phyloP scores from a whole-genome alignment of 2,113 vertebrate genomes.

The Gavia stellata region DNA sequence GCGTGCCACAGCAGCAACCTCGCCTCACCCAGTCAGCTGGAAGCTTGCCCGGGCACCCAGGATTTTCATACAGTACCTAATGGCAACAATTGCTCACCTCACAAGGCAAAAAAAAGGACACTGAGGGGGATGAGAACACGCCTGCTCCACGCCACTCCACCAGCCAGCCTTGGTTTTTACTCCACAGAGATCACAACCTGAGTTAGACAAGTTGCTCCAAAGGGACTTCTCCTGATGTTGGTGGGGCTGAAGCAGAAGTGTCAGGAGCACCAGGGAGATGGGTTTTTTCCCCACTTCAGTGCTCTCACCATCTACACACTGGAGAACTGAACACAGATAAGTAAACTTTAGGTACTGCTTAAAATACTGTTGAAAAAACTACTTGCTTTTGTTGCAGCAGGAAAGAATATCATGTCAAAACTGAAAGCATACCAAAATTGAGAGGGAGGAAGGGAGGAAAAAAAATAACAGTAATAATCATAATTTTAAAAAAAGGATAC shows the following conservation, averaged over 20 bases:
- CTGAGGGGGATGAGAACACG: accelerated
- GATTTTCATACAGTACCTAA: not conserved
- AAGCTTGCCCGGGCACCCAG: not conserved
- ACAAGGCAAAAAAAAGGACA: not conserved
- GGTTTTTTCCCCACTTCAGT: not conserved
- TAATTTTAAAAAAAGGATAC: not conserved
- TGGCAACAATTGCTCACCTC: not conserved
- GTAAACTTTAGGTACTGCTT: not conserved
- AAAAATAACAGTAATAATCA: not conserved
- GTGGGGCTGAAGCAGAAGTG: not conserved
- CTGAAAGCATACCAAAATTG: not conserved
- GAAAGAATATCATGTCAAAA: not conserved
- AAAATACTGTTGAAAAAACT: not conserved
- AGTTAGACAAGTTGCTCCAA: not conserved
- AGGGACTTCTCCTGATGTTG: not conserved
- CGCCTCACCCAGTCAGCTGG: not conserved
- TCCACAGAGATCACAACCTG: not conserved
- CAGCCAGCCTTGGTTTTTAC: not conserved
- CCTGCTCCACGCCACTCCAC: not conserved
- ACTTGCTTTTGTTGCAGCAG: not conserved
- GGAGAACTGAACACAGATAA: not conserved
- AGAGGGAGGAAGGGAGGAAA: not conserved
- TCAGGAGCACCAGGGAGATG: not conserved
- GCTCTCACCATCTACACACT: not conserved
- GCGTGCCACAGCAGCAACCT: not conserved